phyloP scores from a whole-genome alignment of 1,140 invertebrate species.

The Saccostrea echinata region DNA sequence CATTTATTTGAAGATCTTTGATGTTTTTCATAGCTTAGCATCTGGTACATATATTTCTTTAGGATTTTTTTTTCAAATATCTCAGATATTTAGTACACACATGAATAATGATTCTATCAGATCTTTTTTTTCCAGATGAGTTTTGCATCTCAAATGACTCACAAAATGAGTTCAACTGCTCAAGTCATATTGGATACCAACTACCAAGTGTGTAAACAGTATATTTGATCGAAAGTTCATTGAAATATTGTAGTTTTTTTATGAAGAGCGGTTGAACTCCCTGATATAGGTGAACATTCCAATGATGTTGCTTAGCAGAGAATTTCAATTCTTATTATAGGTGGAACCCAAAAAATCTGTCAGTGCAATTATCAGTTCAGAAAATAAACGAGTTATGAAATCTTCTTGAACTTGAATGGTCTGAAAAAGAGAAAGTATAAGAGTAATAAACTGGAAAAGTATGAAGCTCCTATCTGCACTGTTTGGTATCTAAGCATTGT shows the following conservation, averaged over 20 bases:
- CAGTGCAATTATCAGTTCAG: conserved; percentile 16
- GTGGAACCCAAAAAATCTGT: neutral
- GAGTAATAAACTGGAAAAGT: conserved; percentile 4
- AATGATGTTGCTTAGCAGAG: neutral
- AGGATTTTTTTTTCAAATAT: neutral
- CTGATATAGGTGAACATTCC: neutral
- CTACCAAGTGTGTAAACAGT: neutral
- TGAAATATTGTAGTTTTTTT: neutral
- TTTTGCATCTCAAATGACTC: too few relatives aligned
- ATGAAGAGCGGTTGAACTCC: neutral
- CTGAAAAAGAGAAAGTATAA: neutral
- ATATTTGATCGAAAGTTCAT: too few relatives aligned
- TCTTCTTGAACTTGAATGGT: neutral
- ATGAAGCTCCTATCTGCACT: conserved; percentile 19
- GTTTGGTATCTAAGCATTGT: conserved; percentile 17
- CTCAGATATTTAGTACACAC: neutral
- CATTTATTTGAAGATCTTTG: neutral
- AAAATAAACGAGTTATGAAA: conserved; percentile 13
- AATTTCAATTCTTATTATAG: neutral
- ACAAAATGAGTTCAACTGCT: neutral
- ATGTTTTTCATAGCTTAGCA: neutral
- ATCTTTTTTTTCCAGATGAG: neutral
- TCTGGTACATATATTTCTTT: neutral
- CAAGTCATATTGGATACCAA: neutral
- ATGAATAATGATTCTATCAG: neutral